Evolutionary conservation across 2,888 invertebrate species (phyloP), one percentile per base, ranked within the genome.

Genomic region (Mellilla xanthometata): DNA sequence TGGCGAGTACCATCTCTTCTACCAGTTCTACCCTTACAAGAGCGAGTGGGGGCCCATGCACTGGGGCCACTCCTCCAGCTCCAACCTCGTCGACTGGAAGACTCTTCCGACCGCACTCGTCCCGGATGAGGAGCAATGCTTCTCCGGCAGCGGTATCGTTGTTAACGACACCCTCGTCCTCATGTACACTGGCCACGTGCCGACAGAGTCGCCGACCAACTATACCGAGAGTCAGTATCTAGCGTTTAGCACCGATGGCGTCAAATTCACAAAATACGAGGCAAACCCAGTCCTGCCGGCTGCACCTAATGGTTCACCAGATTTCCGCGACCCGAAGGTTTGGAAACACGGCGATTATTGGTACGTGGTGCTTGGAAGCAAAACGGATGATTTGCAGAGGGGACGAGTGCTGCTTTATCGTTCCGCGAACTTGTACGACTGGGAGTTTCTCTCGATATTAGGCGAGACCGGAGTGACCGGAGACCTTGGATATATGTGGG

Each of bases 1-100:
- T 29, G 90, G 89, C 9, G 73, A 85, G 54, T 92, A 83, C 47
- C 91, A 92, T 53, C 62, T 91, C 0, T 91, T 91, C 64, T 91
- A 86, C 54, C 92, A 92, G 58, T 89, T 79, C 51, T 86, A 91
- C 52, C 91, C 91, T 0, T 81, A 87, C 40, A 81, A 77, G 22
- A 75, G 81, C 12, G 58, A 65, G 0, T 87, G 83, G 85, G 88
- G 88, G 0, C 83, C 88, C 0, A 91, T 91, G 84, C 90, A 91
- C 45, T 92, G 91, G 91, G 91, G 91, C 0, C 91, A 91, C 49
- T 83, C 63, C 1, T 51, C 67, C 1, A 90, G 91, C 38, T 58
- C 69, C 0, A 89, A 92, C 50, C 63, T 92, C 10, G 79, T 91
- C 0, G 72, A 81, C 50, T 92, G 92, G 92, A 68, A 71, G 22